Conservation (phyloP, 2,113 vertebrate species). For the Triplophysa rosa region DNA sequence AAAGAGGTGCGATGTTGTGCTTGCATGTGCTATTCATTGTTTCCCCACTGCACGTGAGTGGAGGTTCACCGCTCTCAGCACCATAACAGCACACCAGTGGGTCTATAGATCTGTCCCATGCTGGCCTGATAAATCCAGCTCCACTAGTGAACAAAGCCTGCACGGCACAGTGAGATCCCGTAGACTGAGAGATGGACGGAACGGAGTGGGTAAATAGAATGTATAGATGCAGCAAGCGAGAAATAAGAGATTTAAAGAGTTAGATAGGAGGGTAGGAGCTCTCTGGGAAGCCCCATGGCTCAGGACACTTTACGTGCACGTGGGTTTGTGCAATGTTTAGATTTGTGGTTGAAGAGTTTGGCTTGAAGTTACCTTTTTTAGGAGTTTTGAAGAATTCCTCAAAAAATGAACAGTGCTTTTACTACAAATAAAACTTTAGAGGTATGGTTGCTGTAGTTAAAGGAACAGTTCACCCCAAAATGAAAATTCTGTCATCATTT, state of each 20-base stretch:
- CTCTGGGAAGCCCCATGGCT: background rate
- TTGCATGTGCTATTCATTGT: conserved; percentile 12
- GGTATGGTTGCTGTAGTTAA: too few relatives aligned
- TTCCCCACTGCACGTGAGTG: conserved; percentile 12
- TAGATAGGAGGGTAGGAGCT: background rate
- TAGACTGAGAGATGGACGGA: conserved; percentile 36
- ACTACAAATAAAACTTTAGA: too few relatives aligned
- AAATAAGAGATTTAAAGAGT: background rate
- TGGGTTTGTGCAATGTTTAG: background rate
- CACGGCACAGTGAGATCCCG: background rate
- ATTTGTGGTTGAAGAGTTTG: background rate
- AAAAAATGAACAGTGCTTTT: too few relatives aligned
- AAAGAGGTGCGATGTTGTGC: background rate
- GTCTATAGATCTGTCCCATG: conserved; percentile 40
- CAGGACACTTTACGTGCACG: background rate
- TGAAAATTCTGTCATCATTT: too few relatives aligned
- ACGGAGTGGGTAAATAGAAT: background rate
- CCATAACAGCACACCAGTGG: conserved; percentile 39
- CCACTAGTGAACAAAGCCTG: conserved; percentile 8
- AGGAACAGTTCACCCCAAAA: too few relatives aligned
- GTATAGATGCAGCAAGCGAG: background rate
- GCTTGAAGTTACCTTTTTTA: too few relatives aligned
- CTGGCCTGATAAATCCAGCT: conserved; percentile 29
- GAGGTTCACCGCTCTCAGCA: conserved; percentile 24
- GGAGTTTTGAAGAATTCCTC: too few relatives aligned